Percentiles rank a stretch among this genome's conserved stretches.
Conservation (phyloP, 2,888 invertebrate genomes). For the Masnerella sp. region DNA sequence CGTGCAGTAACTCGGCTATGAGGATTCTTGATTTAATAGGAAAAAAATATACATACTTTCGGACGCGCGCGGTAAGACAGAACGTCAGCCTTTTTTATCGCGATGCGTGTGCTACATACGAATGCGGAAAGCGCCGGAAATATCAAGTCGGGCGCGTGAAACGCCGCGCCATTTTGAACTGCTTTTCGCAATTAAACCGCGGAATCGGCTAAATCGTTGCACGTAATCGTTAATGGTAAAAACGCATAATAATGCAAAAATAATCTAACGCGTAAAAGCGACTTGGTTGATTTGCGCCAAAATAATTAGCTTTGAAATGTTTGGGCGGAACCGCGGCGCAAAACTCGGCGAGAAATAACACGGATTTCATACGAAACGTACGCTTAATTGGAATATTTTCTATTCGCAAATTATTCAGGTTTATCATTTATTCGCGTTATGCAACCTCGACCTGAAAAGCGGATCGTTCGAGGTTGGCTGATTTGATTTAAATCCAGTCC, state of each 20-base stretch:
- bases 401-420: conserved; percentile 51
- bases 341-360: conserved; percentile 29
- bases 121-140: conserved; percentile 14
- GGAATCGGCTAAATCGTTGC: too few species aligned
- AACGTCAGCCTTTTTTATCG: conserved; percentile 31
- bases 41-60: conserved; percentile 63
- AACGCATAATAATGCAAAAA: too few species aligned
- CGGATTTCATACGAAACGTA: conserved; percentile 34
- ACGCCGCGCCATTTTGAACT: conserved; percentile 1
- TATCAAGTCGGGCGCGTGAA: not conserved
- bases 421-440: conserved; percentile 51
- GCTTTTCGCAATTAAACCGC: too few species aligned
- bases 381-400: conserved; percentile 46
- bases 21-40: conserved; percentile 66
- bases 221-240: too few species aligned
- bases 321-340: conserved; percentile 6
- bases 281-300: conserved; percentile 22
- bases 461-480: conserved; percentile 43
- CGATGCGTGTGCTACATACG: conserved; percentile 16
- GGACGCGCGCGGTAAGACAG: conserved; percentile 38
- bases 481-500: conserved; percentile 43
- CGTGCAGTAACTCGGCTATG: conserved; percentile 62
- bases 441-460: conserved; percentile 52
- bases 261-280: conserved; percentile 14
- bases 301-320: conserved; percentile 48